Percentiles rank a stretch among this genome's conserved stretches.
These are phyloP conservation scores for Callyntrura sp. DNA, from an alignment of 2,888 invertebrate genomes.

Conservation along the genomic window DNA sequence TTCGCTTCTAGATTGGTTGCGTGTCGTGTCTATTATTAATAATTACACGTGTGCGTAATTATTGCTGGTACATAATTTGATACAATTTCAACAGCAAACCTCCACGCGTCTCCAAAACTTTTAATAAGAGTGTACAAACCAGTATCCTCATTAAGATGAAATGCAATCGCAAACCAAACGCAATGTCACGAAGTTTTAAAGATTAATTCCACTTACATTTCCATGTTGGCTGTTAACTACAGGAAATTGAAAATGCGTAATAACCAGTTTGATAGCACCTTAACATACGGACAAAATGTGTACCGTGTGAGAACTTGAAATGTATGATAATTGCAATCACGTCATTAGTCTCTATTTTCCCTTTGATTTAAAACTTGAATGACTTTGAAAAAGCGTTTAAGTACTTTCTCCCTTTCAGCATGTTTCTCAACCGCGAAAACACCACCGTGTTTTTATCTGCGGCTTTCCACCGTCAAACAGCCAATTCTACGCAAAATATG, in stretches of 20 bases:
- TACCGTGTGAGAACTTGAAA: neutral
- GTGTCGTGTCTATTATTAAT: too few relatives aligned
- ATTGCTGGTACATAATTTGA: too few relatives aligned
- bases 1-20: too few relatives aligned
- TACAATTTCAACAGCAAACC: too few relatives aligned
- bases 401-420: neutral
- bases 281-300: too few relatives aligned
- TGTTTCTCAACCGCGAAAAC: conserved; percentile 1
- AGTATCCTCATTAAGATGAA: too few relatives aligned
- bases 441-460: conserved; percentile 10
- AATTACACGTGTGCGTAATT: too few relatives aligned
- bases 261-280: neutral
- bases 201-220: conserved; percentile 32
- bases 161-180: neutral
- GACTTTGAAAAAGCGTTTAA: conserved; percentile 23
- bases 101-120: too few relatives aligned
- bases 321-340: neutral
- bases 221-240: neutral
- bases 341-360: conserved; percentile 50
- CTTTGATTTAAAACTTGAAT: conserved; percentile 66
- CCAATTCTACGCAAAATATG: neutral
- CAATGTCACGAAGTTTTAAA: neutral
- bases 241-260: conserved; percentile 71
- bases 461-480: neutral
- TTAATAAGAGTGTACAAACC: too few relatives aligned